Evolutionary conservation across 2,113 vertebrate genomes (phyloP), one percentile per base, ranked within the genome.

Genomic region (Platichthys flesus): DNA sequence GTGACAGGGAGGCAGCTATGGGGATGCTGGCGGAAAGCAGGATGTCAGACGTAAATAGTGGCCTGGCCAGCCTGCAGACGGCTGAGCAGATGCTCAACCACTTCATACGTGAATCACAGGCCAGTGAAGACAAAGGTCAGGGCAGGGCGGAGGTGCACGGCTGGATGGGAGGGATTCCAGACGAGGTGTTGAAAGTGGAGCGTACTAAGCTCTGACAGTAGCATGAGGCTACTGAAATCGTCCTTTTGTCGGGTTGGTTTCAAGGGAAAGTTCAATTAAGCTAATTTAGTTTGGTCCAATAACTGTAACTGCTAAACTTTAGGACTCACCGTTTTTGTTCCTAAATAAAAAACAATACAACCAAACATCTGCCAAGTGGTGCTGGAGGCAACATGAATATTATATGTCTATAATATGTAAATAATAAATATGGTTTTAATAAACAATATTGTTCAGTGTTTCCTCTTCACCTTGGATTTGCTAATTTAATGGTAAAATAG

Each of bases 21-120:
- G 47, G 18, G 59, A 64, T 55, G 20, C n/a, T 2, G 9, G 14
- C 0, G 67, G 71, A 78, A 60, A 62, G 61, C 54, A 61, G 78
- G 31, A 60, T 5, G 24, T 78, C 66, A 2, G 86, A 85, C 40
- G 59, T 26, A 28, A 66, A 77, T 0, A 49, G 45, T 54, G 74
- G 66, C 35, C 62, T 74, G 63, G 74, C 55, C 20, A 73, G 71
- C 76, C 87, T 92, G 74, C 86, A 93, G 74, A 90, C 91, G n/a
- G 92, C 91, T 0, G 92, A 93, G 57, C 83, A 24, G 75, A 90
- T 92, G 86, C 89, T 94, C 52, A 91, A 90, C 58, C 88, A 88
- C 26, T 90, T 93, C 37, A 89, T 91, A 42, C 78, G 62, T 64
- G 88, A 93, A 10, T 20, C 80, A 3, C 87, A 81, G 61, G 20